phyloP scores from a whole-genome alignment of 2,797 vertebrate species.

The Enteromius anoplus region DNA sequence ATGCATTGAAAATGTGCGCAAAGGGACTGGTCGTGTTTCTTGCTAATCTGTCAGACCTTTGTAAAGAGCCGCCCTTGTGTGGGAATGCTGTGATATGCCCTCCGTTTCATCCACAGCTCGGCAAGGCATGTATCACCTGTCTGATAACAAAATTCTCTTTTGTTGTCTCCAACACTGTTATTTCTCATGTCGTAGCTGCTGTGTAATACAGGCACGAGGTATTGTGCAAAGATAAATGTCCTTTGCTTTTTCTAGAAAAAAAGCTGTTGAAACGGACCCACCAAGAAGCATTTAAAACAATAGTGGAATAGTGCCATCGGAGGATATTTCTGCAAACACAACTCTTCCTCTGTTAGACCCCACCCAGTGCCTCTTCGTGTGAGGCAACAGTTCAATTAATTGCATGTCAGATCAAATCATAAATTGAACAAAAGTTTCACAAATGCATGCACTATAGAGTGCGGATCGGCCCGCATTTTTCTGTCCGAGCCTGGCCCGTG shows the following conservation, averaged over 20 bases:
- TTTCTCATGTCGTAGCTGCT: constrained; percentile 34
- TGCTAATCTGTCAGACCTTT: constrained; percentile 7
- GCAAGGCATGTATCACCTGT: constrained; percentile 51
- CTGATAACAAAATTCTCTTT: constrained; percentile 43
- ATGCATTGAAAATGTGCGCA: neutral
- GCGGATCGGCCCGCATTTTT: no score
- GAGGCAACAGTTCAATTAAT: constrained; percentile 13
- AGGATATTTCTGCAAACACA: constrained; percentile 43
- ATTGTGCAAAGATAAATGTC: constrained; percentile 40
- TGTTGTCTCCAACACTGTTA: constrained; percentile 39
- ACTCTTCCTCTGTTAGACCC: constrained; percentile 39
- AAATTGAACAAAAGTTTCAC: neutral
- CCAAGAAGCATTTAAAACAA: constrained; percentile 48
- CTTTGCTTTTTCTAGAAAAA: constrained; percentile 28
- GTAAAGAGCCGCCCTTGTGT: constrained; percentile 19
- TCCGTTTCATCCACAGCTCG: constrained; percentile 39
- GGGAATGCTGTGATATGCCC: constrained; percentile 42
- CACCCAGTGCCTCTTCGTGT: constrained; percentile 13
- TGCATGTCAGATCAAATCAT: constrained; percentile 6
- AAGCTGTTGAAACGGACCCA: constrained; percentile 38
- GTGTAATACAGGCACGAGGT: constrained; percentile 17
- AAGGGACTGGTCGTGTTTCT: constrained; percentile 10
- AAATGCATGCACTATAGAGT: neutral
- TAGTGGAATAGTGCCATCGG: constrained; percentile 50
- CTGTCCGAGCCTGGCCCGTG: no score